Percentiles rank a stretch among this genome's conserved stretches.
phyloP scores from a whole-genome alignment of 30 jellyfish, hydroid and myxozoan genomes.

The Turritopsis rubra region DNA sequence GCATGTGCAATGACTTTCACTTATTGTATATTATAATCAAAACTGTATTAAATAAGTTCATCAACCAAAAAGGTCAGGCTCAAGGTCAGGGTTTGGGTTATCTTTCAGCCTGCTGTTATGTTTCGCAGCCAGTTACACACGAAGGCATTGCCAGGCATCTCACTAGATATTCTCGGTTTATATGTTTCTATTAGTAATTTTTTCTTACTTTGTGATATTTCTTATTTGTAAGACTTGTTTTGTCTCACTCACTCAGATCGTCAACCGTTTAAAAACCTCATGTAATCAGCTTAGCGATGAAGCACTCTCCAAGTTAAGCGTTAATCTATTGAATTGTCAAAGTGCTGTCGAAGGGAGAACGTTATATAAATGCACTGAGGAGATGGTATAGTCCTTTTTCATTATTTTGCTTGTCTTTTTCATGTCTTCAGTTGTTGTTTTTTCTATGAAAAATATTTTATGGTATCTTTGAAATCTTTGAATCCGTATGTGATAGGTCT shows the following conservation, averaged over 20 bases:
- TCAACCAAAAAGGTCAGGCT: too few species aligned
- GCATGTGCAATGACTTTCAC: too few species aligned
- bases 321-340: conserved; percentile 77
- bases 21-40: too few species aligned
- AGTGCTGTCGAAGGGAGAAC: conserved; percentile 88
- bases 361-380: conserved; percentile 66
- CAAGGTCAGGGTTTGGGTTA: too few species aligned
- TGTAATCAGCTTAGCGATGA: conserved; percentile 76
- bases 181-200: too few species aligned
- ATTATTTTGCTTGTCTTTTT: neutral
- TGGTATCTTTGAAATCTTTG: neutral
- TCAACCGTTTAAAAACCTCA: conserved; percentile 64
- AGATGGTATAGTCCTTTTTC: conserved; percentile 38
- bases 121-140: too few species aligned
- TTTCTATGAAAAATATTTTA: neutral
- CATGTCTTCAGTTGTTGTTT: too few species aligned
- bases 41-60: too few species aligned
- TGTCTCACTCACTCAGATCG: conserved; percentile 30
- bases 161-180: too few species aligned
- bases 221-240: neutral
- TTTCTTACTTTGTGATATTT: too few species aligned
- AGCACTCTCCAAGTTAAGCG: conserved; percentile 76
- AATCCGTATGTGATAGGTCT: neutral
- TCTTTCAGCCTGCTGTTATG: too few species aligned
- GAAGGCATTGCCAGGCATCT: too few species aligned